These are phyloP conservation scores for Drosophila maculinotata DNA, from an alignment of 2,888 invertebrate species.

Conservation along the genomic window DNA sequence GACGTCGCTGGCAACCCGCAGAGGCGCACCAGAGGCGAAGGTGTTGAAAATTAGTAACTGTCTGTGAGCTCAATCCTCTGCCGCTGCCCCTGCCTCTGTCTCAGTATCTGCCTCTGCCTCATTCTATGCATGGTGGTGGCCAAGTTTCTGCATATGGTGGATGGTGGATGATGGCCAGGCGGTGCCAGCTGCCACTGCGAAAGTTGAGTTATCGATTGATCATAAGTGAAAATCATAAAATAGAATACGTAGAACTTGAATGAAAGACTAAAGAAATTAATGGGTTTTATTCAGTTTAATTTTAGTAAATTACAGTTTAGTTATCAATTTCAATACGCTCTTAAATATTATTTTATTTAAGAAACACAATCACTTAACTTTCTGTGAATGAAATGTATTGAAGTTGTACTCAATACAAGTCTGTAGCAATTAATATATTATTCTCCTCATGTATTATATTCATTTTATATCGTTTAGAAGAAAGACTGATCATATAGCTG, in stretches of 20 bases:
- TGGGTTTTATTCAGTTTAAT: too few relatives aligned
- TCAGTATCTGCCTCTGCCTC: conserved; percentile 3
- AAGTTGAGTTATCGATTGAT: conserved; percentile 48
- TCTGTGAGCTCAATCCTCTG: conserved; percentile 46
- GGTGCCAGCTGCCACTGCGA: conserved; percentile 47
- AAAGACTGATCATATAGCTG: too few relatives aligned
- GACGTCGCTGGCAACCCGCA: conserved; percentile 67
- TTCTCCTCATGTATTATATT: too few relatives aligned
- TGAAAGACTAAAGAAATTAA: too few relatives aligned
- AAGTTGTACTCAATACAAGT: too few relatives aligned
- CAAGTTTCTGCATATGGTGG: neutral
- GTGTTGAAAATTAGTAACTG: conserved; percentile 79
- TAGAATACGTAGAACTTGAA: neutral
- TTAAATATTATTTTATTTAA: too few relatives aligned
- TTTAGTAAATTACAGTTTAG: too few relatives aligned
- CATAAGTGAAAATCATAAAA: conserved; percentile 6
- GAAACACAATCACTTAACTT: too few relatives aligned
- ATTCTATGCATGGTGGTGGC: neutral
- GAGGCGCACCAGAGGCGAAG: conserved; percentile 56
- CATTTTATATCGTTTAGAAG: too few relatives aligned
- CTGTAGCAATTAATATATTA: too few relatives aligned
- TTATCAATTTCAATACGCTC: too few relatives aligned
- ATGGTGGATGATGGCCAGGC: conserved; percentile 12
- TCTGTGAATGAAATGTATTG: too few relatives aligned
- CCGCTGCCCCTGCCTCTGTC: neutral